These are phyloP conservation scores for Sardinella longiceps DNA, from an alignment of 2,797 vertebrate genomes.

Conservation along the genomic window DNA sequence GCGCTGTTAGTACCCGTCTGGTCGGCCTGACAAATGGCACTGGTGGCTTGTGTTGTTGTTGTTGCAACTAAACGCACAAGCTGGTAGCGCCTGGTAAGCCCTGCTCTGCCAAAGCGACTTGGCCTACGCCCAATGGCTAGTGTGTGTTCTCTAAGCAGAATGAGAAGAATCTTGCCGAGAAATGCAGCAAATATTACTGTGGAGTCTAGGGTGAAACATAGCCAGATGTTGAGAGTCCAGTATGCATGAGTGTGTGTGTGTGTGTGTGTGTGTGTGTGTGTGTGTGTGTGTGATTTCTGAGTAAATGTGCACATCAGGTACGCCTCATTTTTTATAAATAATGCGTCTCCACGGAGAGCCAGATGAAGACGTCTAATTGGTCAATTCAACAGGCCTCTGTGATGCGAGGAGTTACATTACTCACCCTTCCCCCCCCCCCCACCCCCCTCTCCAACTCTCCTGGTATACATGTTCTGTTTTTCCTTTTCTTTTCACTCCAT, in stretches of 20 bases:
- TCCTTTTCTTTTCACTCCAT: background rate
- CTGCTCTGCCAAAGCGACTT: background rate
- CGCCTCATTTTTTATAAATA: background rate
- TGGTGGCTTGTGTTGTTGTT: background rate
- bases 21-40: background rate
- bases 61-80: background rate
- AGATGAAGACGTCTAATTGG: constrained; percentile 18
- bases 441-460: background rate
- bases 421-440: background rate
- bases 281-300: background rate
- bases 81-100: background rate
- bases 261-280: background rate
- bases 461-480: constrained; percentile 30
- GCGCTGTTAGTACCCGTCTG: no score
- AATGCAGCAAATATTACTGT: background rate
- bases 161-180: constrained; percentile 5
- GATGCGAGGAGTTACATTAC: background rate
- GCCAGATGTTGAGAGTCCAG: constrained; percentile 8
- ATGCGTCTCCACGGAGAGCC: background rate
- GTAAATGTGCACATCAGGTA: constrained; percentile 24
- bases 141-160: background rate
- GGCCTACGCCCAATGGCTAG: background rate
- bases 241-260: background rate
- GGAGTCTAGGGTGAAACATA: background rate
- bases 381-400: background rate